These are phyloP conservation scores for Furcifer pardalis DNA, from an alignment of 2,797 vertebrate genomes.

Conservation along the genomic window DNA sequence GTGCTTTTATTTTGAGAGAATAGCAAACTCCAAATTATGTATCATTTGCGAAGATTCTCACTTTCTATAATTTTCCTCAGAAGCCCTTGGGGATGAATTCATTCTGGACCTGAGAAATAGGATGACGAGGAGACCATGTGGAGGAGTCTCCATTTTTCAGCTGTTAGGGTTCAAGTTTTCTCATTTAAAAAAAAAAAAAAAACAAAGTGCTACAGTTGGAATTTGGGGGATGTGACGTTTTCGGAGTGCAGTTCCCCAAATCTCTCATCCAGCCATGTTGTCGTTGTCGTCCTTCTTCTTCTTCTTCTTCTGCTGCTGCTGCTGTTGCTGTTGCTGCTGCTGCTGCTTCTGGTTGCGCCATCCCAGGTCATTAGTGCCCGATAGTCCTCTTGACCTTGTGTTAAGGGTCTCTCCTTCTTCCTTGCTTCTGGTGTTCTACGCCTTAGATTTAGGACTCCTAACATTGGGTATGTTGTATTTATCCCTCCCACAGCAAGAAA, in stretches of 20 bases:
- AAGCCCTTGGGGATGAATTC: not conserved
- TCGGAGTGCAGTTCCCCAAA: too few species aligned
- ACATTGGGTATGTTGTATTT: not conserved
- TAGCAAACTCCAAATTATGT: too few species aligned
- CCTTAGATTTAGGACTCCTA: not conserved
- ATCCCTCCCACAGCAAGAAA: conserved; percentile 42
- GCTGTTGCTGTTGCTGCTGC: not conserved
- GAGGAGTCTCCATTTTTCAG: not conserved
- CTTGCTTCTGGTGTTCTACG: too few species aligned
- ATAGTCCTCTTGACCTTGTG: not conserved
- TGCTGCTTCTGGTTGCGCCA: not conserved
- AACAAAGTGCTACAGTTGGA: not conserved
- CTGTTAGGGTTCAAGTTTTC: not conserved
- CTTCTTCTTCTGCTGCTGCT: not conserved
- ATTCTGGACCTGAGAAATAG: not conserved
- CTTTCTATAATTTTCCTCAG: not conserved
- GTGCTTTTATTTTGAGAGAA: not conserved
- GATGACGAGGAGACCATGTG: not conserved
- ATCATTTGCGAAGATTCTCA: not conserved
- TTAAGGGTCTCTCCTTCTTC: not conserved
- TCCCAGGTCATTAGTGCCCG: too few species aligned
- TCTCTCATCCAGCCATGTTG: not conserved
- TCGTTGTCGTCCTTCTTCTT: not conserved
- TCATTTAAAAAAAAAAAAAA: too few species aligned
- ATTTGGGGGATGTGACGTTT: too few species aligned